Evolutionary conservation across 1,140 invertebrate species (phyloP), one percentile per base, ranked within the genome.

Genomic region (Tribolium madens): DNA sequence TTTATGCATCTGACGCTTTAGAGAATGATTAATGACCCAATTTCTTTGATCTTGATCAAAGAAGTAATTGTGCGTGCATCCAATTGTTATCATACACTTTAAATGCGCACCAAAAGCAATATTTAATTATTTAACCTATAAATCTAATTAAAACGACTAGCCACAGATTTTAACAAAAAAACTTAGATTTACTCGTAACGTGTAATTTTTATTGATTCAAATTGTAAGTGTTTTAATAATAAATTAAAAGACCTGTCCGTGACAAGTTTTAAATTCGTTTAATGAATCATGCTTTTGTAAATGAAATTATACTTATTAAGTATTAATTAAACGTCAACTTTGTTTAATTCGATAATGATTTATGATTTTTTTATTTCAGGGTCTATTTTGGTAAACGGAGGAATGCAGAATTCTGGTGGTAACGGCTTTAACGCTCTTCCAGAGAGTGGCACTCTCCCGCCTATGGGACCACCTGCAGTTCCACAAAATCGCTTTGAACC

Each of bases 401-500:
- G 80, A 13, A 76, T 82, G 52, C 64, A 74, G 18, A 79, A 76
- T 48, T 52, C 79, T 52, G 70, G 74, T 71, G 79, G 73, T 7
- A 80, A 75, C 31, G 71, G 76, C 31, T 77, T 78, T 70, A 83
- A 83, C 64, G 81, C 76, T 14, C 60, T 82, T 2, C 81, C 80
- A 60, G 80, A 81, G 46, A 79, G 46, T 46, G 81, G 74, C 14
- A 82, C 82, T 14, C 46, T 78, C 10, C 50, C 77, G 52, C 76
- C 81, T 12, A 15, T 76, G 64, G 78, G 76, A 70, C 52, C 76
- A 21, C 57, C 72, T 21, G 60, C 75, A 75, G 17, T 42, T 71
- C 60, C 78, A 52, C 76, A 72, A 46, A 79, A 57, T 75, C 79
- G 79, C 33, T 82, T 78, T 68, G 82, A 81, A 57, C 91, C 91